Conservation (phyloP, 2,888 invertebrate genomes). For the Eristalis intricaria region DNA sequence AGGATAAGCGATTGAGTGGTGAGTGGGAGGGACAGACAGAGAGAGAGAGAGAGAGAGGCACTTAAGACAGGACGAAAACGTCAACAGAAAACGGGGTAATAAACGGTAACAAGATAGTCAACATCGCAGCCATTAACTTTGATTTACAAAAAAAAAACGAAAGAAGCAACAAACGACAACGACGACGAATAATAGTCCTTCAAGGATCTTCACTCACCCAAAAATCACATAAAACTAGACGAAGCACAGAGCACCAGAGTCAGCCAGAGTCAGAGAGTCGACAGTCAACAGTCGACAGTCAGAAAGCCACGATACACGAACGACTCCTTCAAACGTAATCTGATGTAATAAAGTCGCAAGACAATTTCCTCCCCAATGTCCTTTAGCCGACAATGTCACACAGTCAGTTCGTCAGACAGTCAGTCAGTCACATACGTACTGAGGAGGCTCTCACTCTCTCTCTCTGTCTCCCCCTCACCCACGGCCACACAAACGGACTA, state of each 20-base stretch:
- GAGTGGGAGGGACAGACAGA: neutral
- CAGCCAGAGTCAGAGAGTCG: neutral
- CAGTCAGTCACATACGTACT: neutral
- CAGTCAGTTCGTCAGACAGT: neutral
- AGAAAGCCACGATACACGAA: neutral
- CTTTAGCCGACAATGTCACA: conserved; percentile 31
- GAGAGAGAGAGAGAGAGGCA: neutral
- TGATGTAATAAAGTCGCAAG: conserved; percentile 68
- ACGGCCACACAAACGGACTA: neutral
- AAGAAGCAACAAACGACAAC: neutral
- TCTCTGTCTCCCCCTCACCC: neutral
- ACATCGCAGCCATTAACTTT: conserved; percentile 68
- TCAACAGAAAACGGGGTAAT: conserved; percentile 61
- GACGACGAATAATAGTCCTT: conserved; percentile 46
- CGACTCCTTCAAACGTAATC: conserved; percentile 50
- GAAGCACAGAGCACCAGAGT: neutral
- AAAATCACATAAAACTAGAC: conserved; percentile 63
- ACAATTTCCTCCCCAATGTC: conserved; percentile 51
- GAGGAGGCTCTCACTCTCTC: too few relatives aligned
- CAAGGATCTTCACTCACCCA: conserved; percentile 49
- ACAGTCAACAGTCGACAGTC: neutral
- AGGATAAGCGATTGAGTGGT: conserved; percentile 9
- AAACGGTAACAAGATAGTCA: conserved; percentile 71
- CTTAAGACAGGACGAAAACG: conserved; percentile 39
- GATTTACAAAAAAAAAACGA: conserved; percentile 54